A percentile compares a stretch with the other conserved stretches of the same genome.
Conservation (phyloP, 1,140 invertebrate species). For the Philotrypesis tridentata region DNA sequence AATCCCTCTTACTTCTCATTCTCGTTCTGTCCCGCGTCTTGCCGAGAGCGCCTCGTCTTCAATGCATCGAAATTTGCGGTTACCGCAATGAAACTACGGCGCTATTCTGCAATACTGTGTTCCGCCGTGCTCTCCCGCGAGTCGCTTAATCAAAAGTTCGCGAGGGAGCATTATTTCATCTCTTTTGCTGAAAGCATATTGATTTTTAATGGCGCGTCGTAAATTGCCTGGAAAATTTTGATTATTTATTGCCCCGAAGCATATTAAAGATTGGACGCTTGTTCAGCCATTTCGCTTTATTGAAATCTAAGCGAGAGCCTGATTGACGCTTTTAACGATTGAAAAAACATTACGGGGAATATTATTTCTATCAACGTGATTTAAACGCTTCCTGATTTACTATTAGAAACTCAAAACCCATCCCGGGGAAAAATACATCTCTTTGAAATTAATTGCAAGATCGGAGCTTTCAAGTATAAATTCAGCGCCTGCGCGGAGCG, state of each 20-base stretch:
- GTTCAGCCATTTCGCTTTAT: not conserved
- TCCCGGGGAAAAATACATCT: not conserved
- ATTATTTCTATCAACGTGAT: not conserved
- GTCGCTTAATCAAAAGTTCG: not conserved
- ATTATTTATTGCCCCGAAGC: no score
- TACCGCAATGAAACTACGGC: conserved; percentile 29
- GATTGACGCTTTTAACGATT: not conserved
- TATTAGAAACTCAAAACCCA: conserved; percentile 28
- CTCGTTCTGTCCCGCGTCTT: not conserved
- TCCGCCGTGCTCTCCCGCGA: no score
- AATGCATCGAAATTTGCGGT: conserved; percentile 3
- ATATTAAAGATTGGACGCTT: no score
- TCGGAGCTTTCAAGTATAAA: not conserved
- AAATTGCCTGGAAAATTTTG: no score
- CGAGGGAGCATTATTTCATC: not conserved
- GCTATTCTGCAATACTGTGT: conserved; percentile 5
- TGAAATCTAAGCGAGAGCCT: not conserved
- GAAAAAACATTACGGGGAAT: not conserved
- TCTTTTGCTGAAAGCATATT: not conserved
- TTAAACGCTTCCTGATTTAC: conserved; percentile 18
- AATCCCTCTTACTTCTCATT: not conserved
- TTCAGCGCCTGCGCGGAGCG: not conserved
- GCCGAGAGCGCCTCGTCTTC: not conserved
- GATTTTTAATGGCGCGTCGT: no score
- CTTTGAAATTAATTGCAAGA: conserved; percentile 2